Conservation (phyloP, 2,797 vertebrate genomes). For the Simalia tracyae region DNA sequence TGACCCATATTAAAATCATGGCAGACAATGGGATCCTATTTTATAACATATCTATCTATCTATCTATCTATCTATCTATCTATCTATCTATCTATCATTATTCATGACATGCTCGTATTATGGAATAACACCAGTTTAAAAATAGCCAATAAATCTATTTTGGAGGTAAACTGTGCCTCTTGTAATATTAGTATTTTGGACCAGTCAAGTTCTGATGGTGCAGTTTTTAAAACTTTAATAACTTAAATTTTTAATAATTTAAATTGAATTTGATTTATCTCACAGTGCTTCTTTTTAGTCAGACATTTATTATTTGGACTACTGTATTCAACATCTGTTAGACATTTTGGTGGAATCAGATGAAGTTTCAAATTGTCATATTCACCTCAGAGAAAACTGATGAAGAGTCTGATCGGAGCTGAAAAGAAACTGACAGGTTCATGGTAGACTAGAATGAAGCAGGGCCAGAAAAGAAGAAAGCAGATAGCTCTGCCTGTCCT, state of each 20-base stretch:
- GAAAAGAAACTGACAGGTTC: background rate
- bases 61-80: background rate
- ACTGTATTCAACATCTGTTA: background rate
- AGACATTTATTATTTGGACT: background rate
- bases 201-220: background rate
- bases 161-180: background rate
- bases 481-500: background rate
- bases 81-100: background rate
- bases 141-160: background rate
- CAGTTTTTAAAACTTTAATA: background rate
- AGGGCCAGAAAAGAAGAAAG: background rate
- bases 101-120: background rate
- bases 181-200: background rate
- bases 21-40: background rate
- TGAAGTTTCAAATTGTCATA: background rate
- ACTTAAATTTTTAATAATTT: background rate
- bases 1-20: background rate
- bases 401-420: background rate
- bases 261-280: background rate
- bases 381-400: background rate
- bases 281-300: background rate
- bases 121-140: background rate
- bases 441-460: background rate
- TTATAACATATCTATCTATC: background rate
- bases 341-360: background rate